Evolutionary conservation across 2,113 vertebrate species (phyloP), one percentile per base, ranked within the genome.

Genomic region (Fukomys damarensis): DNA sequence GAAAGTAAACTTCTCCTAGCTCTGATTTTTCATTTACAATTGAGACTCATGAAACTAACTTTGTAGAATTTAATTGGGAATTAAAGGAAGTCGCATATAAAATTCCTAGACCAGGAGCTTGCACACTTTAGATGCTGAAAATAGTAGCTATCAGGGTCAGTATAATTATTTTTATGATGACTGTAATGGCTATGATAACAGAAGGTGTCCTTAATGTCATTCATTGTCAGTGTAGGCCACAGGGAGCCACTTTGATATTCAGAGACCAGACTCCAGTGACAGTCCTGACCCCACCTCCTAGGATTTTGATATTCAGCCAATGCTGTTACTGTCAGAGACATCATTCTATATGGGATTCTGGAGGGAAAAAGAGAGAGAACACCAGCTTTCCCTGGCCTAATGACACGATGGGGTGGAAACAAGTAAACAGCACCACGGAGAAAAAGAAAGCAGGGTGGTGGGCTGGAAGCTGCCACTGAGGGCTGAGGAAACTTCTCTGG

Each of bases 361-460:
- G 0, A 1, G 41, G 83, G 41, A 26, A 30, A 30, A 49, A n/a
- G 11, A 80, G n/a, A 3, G 0, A 0, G 30, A 28, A 22, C 0
- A 0, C 35, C 17, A 28, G 12, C 24, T 10, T 30, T 52, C 3
- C 1, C 54, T 28, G 61, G 72, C 61, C 30, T 54, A 65, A 52
- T 16, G 7, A 5, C 0, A 2, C 30, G 35, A 2, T 22, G 28
- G 28, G 38, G 32, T 28, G 12, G 8, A 56, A 58, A 61, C 5
- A 30, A 19, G 76, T 17, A 3, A 68, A 24, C 61, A 20, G 49
- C 61, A 41, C 26, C n/a, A 12, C 2, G 32, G 54, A 52, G 49
- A 35, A 72, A 30, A 30, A 38, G 19, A 11, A 46, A 38, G n/a
- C 11, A 5, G 26, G 16, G 4, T 35, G 38, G 10, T 35, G 13